These are phyloP conservation scores for Drosophila ercepeae DNA, from an alignment of 1,140 invertebrate genomes.

Conservation along the genomic window DNA sequence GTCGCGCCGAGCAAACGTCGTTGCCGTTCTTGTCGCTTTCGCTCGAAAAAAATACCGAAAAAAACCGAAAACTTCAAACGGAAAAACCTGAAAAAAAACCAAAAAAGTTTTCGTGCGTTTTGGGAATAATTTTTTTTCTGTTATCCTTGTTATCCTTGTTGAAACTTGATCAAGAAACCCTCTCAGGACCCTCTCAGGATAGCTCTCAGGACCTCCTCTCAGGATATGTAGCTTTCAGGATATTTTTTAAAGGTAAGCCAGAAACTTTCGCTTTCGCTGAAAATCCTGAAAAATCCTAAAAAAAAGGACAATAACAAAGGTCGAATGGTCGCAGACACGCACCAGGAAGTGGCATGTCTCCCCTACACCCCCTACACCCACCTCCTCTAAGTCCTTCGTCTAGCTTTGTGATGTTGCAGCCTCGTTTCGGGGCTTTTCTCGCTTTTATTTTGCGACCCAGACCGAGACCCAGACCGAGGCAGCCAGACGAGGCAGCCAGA, in stretches of 20 bases:
- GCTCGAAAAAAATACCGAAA: background rate
- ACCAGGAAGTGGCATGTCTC: background rate
- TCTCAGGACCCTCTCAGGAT: slow-evolving; percentile 19
- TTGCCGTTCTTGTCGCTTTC: slow-evolving; percentile 17
- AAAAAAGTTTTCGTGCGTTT: slow-evolving; percentile 1
- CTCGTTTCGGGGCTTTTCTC: background rate
- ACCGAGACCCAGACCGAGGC: slow-evolving; percentile 35
- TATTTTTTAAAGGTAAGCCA: background rate
- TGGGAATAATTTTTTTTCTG: background rate
- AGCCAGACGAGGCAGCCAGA: slow-evolving; percentile 22
- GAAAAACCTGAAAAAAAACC: background rate
- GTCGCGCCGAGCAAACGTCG: slow-evolving; percentile 73
- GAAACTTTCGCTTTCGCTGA: slow-evolving; percentile 23
- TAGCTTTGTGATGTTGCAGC: background rate
- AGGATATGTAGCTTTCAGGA: background rate
- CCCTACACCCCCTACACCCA: too few species aligned
- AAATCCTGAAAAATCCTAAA: background rate
- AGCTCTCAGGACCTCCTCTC: background rate
- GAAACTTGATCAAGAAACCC: background rate
- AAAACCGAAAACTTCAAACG: slow-evolving; percentile 3
- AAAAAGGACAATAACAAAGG: slow-evolving; percentile 39
- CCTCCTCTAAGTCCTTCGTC: background rate
- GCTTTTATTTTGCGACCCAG: slow-evolving; percentile 44
- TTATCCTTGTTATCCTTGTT: slow-evolving; percentile 18
- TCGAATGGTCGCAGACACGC: slow-evolving; percentile 36